Evolutionary conservation across 1,140 invertebrate genomes (phyloP).

Genomic region (Dryas iulia): DNA sequence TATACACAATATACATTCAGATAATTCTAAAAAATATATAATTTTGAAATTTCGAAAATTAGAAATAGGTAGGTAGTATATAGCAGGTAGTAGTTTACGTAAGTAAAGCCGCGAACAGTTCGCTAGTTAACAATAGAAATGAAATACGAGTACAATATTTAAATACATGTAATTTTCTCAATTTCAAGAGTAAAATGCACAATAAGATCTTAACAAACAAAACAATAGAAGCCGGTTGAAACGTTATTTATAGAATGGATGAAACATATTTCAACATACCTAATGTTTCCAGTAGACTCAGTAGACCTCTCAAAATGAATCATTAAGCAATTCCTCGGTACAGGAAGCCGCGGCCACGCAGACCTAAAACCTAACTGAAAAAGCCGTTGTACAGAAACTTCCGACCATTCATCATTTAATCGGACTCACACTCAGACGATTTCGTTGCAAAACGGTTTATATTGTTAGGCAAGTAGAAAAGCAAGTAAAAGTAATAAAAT

Average conservation of each 20-base stretch:
- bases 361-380: slow-evolving; percentile 23
- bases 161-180: too few relatives aligned
- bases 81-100: too few relatives aligned
- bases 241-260: slow-evolving; percentile 24
- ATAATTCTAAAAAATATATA: too few relatives aligned
- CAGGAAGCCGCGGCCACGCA: slow-evolving; percentile 23
- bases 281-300: slow-evolving; percentile 37
- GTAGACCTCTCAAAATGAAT: slow-evolving; percentile 35
- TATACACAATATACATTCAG: too few relatives aligned
- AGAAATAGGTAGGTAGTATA: too few relatives aligned
- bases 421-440: background rate
- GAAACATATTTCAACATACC: slow-evolving; percentile 31
- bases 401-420: slow-evolving; percentile 12
- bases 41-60: too few relatives aligned
- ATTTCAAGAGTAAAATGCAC: too few relatives aligned
- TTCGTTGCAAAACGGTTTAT: background rate
- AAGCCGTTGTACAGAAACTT: slow-evolving; percentile 1
- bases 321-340: slow-evolving; percentile 36
- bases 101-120: too few relatives aligned
- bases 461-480: background rate
- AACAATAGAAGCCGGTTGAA: slow-evolving; percentile 10
- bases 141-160: too few relatives aligned
- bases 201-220: background rate
- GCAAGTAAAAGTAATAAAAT: background rate
- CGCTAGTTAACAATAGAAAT: too few relatives aligned